A percentile compares a stretch with the other conserved stretches of the same genome.
phyloP scores from a whole-genome alignment of 2,113 vertebrate species.

The Prionailurus viverrinus region DNA sequence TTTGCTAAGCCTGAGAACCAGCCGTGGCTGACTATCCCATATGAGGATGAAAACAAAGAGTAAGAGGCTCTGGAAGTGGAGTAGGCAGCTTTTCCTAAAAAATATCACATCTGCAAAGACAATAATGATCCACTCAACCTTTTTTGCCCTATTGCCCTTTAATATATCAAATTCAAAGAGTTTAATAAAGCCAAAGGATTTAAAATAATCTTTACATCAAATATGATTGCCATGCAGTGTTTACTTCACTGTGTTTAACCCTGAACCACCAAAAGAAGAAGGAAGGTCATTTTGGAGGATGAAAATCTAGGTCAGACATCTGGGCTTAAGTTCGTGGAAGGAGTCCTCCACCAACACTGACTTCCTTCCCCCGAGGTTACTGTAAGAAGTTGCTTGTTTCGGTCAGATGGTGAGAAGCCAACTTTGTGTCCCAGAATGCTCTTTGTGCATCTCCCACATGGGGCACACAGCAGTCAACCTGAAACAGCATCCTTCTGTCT shows the following conservation, averaged over 20 bases:
- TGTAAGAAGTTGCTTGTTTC: constrained; percentile 71
- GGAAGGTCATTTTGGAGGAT: constrained; percentile 63
- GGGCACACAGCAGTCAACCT: constrained; percentile 66
- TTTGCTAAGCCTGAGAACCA: neutral
- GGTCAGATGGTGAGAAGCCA: constrained; percentile 60
- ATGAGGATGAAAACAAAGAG: neutral
- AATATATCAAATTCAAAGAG: constrained; percentile 8
- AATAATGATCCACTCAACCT: neutral
- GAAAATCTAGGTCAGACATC: constrained; percentile 77
- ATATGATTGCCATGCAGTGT: neutral
- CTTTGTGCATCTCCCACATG: constrained; percentile 38
- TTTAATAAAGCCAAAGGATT: neutral
- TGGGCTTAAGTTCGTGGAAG: constrained; percentile 74
- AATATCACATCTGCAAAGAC: neutral
- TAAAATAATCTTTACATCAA: neutral
- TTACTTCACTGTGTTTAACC: constrained; percentile 26
- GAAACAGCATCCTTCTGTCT: constrained; percentile 70
- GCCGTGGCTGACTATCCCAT: neutral
- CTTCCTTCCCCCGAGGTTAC: constrained; percentile 81
- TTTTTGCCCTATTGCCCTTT: neutral
- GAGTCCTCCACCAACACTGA: constrained; percentile 14
- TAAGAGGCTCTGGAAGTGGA: neutral
- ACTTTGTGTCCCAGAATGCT: neutral
- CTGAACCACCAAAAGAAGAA: neutral
- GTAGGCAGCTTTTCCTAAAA: neutral